Evolutionary conservation across 2,888 invertebrate genomes (phyloP), one percentile per base, ranked within the genome.

Genomic region (Oscheius sp.): DNA sequence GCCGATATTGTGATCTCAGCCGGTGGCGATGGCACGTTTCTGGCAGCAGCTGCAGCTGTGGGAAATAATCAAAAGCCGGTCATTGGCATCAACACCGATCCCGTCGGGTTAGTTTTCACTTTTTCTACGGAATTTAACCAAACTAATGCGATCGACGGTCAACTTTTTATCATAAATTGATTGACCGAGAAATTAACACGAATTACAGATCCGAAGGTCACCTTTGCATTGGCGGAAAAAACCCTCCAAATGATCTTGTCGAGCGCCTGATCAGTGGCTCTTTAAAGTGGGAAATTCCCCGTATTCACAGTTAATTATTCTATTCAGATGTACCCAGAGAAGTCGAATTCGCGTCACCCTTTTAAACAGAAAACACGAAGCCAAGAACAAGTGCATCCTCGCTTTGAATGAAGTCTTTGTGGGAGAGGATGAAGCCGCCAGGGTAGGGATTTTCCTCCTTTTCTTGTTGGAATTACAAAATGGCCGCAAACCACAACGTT

Each of bases 401-500:
- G 97, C 97, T 0, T 91, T 99, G n/a, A 99, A 99, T 89, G 99
- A 99, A 55, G 95, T 99, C 27, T 99, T 97, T 88, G 93, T 98
- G 87, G 99, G 98, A 0, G 99, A 99, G 91, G 93, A 94, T 70
- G 92, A 97, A 76, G 95, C 98, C 13, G 96, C 98, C 0, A 92
- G 91, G 89, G 87, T 87, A 2, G 76, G 73, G 63, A 78, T 75
- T 63, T 77, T 96, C 96, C n/a, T n/a, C n/a, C n/a, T 6, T 35
- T 35, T 35, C 35, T 35, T 35, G 5, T 35, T 0, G 96, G n/a
- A n/a, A n/a, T n/a, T 13, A 21, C 16, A 49, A 49, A 49, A 21
- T 49, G 35, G 9, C 35, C 35, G 35, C 9, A 9, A 35, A 35
- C 5, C 35, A 35, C 3, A 35, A n/a, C 3, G 35, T 35, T 9